phyloP scores from a whole-genome alignment of 2,797 vertebrate genomes.

The Thaleichthys pacificus region DNA sequence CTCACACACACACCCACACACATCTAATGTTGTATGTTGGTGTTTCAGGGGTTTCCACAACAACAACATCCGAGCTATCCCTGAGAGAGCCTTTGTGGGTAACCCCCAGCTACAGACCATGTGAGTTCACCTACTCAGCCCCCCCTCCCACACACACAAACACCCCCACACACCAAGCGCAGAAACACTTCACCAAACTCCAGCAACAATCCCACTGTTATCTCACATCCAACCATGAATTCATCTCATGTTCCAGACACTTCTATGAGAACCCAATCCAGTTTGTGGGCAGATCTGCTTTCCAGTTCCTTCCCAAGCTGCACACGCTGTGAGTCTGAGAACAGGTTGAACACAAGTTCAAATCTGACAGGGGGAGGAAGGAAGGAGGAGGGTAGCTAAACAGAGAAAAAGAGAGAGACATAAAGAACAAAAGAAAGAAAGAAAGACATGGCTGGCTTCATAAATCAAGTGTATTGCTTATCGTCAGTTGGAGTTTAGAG shows the following conservation, averaged over 20 bases:
- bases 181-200: neutral
- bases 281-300: constrained; percentile 91
- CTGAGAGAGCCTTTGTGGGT: constrained; percentile 90
- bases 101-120: constrained; percentile 94
- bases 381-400: too few relatives aligned
- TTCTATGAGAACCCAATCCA: constrained; percentile 97
- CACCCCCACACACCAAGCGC: neutral
- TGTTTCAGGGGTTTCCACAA: constrained; percentile 85
- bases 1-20: constrained; percentile 25
- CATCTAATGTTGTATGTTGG: neutral
- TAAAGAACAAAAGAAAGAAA: too few relatives aligned
- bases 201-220: constrained; percentile 17
- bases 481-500: constrained; percentile 60
- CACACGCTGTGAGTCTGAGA: constrained; percentile 89
- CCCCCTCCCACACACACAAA: neutral
- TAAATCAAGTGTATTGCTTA: constrained; percentile 63
- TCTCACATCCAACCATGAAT: constrained; percentile 12
- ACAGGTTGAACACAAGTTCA: neutral
- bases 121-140: constrained; percentile 73
- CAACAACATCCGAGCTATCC: constrained; percentile 95
- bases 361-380: constrained; percentile 13
- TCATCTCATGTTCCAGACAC: constrained; percentile 74
- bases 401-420: too few relatives aligned
- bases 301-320: constrained; percentile 91
- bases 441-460: constrained; percentile 7